Conservation (phyloP, 2,113 vertebrate genomes). For the Muscicapa adusta region DNA sequence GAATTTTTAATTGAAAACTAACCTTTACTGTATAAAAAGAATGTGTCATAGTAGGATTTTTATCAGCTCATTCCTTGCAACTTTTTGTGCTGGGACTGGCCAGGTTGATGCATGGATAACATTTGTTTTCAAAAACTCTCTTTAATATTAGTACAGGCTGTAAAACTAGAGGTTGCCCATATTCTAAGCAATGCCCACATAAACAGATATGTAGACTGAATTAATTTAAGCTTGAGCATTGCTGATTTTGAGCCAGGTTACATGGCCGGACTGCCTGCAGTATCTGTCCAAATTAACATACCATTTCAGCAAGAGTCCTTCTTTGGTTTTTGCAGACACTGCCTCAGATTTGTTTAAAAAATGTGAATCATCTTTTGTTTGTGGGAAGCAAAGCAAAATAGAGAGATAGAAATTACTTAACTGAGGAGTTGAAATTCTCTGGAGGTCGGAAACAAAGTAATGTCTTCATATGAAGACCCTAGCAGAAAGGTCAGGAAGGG, state of each 20-base stretch:
- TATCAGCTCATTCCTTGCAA: not conserved
- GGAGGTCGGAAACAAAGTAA: not conserved
- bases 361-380: conserved; percentile 30
- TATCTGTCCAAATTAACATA: conserved; percentile 35
- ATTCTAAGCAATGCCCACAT: not conserved
- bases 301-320: not conserved
- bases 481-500: not conserved
- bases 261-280: not conserved
- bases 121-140: not conserved
- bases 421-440: not conserved
- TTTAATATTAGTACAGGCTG: not conserved
- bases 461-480: not conserved
- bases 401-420: not conserved
- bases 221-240: not conserved
- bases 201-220: not conserved
- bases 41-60: not conserved
- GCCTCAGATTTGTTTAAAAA: conserved; percentile 1
- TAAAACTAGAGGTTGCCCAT: not conserved
- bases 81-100: not conserved
- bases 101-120: not conserved
- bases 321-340: conserved; percentile 7
- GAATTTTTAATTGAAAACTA: not conserved
- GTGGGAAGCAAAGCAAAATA: not conserved
- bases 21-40: not conserved
- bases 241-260: conserved; percentile 29